phyloP scores from a whole-genome alignment of 92 coral and sea anemone species.

The Porites lobata region DNA sequence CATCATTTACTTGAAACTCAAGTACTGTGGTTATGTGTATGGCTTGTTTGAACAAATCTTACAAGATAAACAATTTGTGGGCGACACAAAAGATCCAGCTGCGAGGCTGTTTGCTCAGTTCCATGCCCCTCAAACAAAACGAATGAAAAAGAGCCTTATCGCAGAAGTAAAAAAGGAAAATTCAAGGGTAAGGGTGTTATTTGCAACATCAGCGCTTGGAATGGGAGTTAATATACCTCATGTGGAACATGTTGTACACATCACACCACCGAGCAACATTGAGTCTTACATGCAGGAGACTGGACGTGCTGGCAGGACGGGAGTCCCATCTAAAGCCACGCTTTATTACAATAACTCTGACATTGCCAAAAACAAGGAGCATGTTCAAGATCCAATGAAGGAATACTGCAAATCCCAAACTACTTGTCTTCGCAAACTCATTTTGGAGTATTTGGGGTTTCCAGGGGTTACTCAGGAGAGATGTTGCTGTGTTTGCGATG shows the following conservation, averaged over 20 bases:
- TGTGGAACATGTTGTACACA: conserved; percentile 68
- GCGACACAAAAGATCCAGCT: conserved; percentile 58
- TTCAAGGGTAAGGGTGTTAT: no score
- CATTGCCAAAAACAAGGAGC: conserved; percentile 50
- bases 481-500: conserved; percentile 64
- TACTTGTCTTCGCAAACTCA: conserved; percentile 56
- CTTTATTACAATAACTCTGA: conserved; percentile 73
- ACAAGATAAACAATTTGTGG: conserved; percentile 64
- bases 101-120: conserved; percentile 74
- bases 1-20: conserved; percentile 61
- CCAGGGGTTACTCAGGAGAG: conserved; percentile 39
- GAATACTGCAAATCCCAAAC: conserved; percentile 55
- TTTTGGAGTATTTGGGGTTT: conserved; percentile 57
- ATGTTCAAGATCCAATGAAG: conserved; percentile 66
- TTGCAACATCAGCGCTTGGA: no score
- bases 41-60: conserved; percentile 44
- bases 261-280: conserved; percentile 67
- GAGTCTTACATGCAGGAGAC: conserved; percentile 78
- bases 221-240: no score
- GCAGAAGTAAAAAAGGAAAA: background rate
- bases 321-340: conserved; percentile 53
- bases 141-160: conserved; percentile 64
- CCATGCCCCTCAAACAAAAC: conserved; percentile 73
- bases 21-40: conserved; percentile 74
- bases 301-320: conserved; percentile 79